Evolutionary conservation across 2,888 invertebrate species (phyloP).

Genomic region (Mellilla xanthometata): DNA sequence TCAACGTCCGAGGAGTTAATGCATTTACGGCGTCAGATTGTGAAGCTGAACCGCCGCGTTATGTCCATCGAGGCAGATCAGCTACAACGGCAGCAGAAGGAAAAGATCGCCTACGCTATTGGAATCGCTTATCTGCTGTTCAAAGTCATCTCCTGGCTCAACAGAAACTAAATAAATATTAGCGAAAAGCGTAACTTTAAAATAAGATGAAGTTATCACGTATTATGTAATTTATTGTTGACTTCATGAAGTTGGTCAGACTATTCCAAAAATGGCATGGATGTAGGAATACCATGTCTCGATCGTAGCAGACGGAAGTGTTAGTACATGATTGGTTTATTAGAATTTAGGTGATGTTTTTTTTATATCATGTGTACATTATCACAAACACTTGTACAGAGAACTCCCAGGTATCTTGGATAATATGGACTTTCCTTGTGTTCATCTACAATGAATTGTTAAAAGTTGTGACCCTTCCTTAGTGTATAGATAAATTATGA

Average conservation of each 20-base stretch:
- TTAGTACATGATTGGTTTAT: slow-evolving; percentile 54
- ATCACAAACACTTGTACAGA: slow-evolving; percentile 62
- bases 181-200: slow-evolving; percentile 46
- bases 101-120: slow-evolving; percentile 92
- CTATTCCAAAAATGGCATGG: slow-evolving; percentile 43
- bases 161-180: slow-evolving; percentile 64
- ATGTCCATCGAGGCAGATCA: slow-evolving; percentile 94
- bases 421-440: slow-evolving; percentile 47
- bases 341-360: slow-evolving; percentile 70
- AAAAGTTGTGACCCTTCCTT: slow-evolving; percentile 49
- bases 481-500: slow-evolving; percentile 50
- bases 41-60: slow-evolving; percentile 93
- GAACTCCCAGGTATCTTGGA: slow-evolving; percentile 40
- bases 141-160: slow-evolving; percentile 92
- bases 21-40: slow-evolving; percentile 92
- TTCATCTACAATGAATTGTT: slow-evolving; percentile 61
- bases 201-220: slow-evolving; percentile 63
- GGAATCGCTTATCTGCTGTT: slow-evolving; percentile 93
- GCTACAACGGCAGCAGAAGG: slow-evolving; percentile 91
- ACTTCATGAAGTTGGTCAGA: slow-evolving; percentile 57
- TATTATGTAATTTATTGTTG: slow-evolving; percentile 53
- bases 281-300: slow-evolving; percentile 46
- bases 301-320: slow-evolving; percentile 53
- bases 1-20: slow-evolving; percentile 90
- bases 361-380: slow-evolving; percentile 57